phyloP scores from a whole-genome alignment of 2,113 vertebrate genomes.

The Pedionomus torquatus region DNA sequence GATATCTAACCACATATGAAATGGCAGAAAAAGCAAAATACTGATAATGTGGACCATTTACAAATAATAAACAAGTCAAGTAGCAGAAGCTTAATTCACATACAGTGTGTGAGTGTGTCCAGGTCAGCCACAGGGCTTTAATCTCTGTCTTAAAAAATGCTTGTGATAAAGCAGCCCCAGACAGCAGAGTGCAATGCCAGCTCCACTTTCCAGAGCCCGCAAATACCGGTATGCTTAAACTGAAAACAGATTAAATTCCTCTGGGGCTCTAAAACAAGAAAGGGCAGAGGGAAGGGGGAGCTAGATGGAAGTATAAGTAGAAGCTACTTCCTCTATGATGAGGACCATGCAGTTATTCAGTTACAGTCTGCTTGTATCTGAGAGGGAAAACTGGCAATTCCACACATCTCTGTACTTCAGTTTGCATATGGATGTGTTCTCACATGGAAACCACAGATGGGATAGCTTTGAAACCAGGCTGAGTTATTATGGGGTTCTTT shows the following conservation, averaged over 20 bases:
- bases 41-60: neutral
- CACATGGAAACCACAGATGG: slow-evolving; percentile 17
- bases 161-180: neutral
- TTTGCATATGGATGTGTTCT: neutral
- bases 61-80: neutral
- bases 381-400: neutral
- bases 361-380: neutral
- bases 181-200: neutral
- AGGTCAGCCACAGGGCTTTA: neutral
- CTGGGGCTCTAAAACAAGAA: neutral
- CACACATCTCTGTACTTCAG: neutral
- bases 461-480: neutral
- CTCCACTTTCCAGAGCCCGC: neutral
- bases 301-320: neutral
- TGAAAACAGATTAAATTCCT: neutral
- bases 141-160: neutral
- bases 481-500: neutral
- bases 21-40: neutral
- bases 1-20: neutral
- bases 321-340: neutral
- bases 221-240: neutral
- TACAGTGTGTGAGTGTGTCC: neutral
- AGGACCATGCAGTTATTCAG: neutral
- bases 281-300: neutral
- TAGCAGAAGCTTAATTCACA: neutral